Conservation (phyloP, 1,140 invertebrate genomes). For the Drosophila grimshawi region DNA sequence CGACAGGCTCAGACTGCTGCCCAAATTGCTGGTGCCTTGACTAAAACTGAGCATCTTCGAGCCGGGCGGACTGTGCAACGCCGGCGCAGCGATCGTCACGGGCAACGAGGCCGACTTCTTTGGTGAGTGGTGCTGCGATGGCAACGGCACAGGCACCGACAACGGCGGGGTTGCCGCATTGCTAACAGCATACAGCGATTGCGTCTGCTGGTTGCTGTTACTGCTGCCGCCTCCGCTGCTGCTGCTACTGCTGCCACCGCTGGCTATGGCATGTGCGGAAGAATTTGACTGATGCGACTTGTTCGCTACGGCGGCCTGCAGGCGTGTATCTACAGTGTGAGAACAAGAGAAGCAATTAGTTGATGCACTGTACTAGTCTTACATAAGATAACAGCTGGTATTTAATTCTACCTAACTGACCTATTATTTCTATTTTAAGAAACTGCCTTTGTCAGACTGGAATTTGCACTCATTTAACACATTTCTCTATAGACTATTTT, state of each 20-base stretch:
- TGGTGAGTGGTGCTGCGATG: slow-evolving; percentile 70
- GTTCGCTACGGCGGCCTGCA: slow-evolving; percentile 75
- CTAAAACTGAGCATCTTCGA: slow-evolving; percentile 62
- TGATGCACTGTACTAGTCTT: no score
- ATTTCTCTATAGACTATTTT: no score
- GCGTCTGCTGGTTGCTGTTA: slow-evolving; percentile 21
- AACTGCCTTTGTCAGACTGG: no score
- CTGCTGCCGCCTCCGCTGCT: slow-evolving; percentile 7
- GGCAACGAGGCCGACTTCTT: slow-evolving; percentile 82
- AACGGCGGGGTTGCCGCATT: slow-evolving; percentile 48
- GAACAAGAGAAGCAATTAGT: background rate
- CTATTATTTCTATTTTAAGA: no score
- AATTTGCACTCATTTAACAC: no score
- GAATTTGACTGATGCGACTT: slow-evolving; percentile 61
- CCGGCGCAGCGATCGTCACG: slow-evolving; percentile 52
- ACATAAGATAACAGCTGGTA: no score
- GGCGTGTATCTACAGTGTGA: slow-evolving; percentile 52
- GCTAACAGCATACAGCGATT: slow-evolving; percentile 40
- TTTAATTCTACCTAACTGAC: no score
- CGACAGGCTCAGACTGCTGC: slow-evolving; percentile 67
- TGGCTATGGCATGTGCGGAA: slow-evolving; percentile 74
- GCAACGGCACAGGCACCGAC: slow-evolving; percentile 37
- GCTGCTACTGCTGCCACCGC: slow-evolving; percentile 35
- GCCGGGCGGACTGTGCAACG: slow-evolving; percentile 72
- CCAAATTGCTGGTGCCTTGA: slow-evolving; percentile 31